Evolutionary conservation across 1,140 invertebrate species (phyloP), one percentile per base, ranked within the genome.

Genomic region (Hyles euphorbiae): DNA sequence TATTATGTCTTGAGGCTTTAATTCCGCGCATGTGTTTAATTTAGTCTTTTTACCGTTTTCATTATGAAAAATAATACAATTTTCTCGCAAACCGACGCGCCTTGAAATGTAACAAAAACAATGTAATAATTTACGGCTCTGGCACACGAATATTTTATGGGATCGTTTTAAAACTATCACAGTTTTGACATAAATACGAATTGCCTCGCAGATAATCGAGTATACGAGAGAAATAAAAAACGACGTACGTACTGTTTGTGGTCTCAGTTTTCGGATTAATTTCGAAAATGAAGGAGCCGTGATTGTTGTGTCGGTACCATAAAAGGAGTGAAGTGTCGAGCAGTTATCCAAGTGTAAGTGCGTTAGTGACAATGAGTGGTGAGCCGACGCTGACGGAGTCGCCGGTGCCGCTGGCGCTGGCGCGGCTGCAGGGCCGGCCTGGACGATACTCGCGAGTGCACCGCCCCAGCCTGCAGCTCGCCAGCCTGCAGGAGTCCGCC

Each of bases 381-480:
- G 85, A 88, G 66, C 77, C 86, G 43, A 88, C 84, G 48, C 58
- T 84, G 66, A 85, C 82, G 33, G 82, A 86, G 71, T 81, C 86
- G 60, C 86, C 86, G 59, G 86, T 88, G 66, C 82, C 86, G 43
- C 58, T 88, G 76, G 80, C 86, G 47, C 70, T 88, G 67, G 80
- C 83, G 52, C 72, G 83, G 40, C 65, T 87, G 55, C 86, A 87
- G 60, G 67, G 71, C 40, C 70, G 83, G 53, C 72, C 77, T 1
- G 73, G 72, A 12, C 73, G 83, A 3, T 50, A 69, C 61, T 73
- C 81, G 34, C 74, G 79, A 60, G 63, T 70, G 40, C 83, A 86
- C 53, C 72, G 86, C 6, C 86, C 81, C 34, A 87, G 82, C 58
- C 63, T 88, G 58, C 78, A 74, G 40, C 78, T 87, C 10, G 83